Conservation (phyloP, 2,888 invertebrate genomes). For the Spodoptera picta region DNA sequence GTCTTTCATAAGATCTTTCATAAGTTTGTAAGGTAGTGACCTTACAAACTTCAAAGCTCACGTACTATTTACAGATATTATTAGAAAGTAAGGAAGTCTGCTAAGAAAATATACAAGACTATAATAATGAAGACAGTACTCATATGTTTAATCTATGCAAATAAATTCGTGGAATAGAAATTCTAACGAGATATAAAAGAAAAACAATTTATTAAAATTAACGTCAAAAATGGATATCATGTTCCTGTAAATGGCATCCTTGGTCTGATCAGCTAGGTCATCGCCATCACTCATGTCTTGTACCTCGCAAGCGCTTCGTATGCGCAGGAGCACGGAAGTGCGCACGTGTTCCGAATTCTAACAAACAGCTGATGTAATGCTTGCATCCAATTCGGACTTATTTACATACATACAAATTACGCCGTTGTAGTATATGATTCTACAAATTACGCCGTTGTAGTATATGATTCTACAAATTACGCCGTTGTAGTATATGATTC, state of each 20-base stretch:
- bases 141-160: constrained; percentile 19
- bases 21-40: too few relatives aligned
- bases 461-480: constrained; percentile 54
- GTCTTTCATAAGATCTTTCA: constrained; percentile 17
- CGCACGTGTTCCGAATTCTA: constrained; percentile 61
- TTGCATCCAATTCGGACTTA: constrained; percentile 45
- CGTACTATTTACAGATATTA: constrained; percentile 31
- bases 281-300: constrained; percentile 57
- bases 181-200: constrained; percentile 20
- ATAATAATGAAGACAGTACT: constrained; percentile 3
- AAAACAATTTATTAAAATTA: constrained; percentile 16
- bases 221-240: constrained; percentile 19
- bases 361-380: constrained; percentile 67
- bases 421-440: too few relatives aligned
- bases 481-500: too few relatives aligned
- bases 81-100: constrained; percentile 40
- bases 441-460: constrained; percentile 51
- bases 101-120: constrained; percentile 7
- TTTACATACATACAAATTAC: constrained; percentile 55
- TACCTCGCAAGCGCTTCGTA: constrained; percentile 63
- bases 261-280: constrained; percentile 67
- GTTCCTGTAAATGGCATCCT: constrained; percentile 45
- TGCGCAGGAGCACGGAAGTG: constrained; percentile 68
- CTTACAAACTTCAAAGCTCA: constrained; percentile 10
- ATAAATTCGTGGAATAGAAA: constrained; percentile 8